Conservation (phyloP, 2,113 vertebrate species). For the Acanthisitta chloris region DNA sequence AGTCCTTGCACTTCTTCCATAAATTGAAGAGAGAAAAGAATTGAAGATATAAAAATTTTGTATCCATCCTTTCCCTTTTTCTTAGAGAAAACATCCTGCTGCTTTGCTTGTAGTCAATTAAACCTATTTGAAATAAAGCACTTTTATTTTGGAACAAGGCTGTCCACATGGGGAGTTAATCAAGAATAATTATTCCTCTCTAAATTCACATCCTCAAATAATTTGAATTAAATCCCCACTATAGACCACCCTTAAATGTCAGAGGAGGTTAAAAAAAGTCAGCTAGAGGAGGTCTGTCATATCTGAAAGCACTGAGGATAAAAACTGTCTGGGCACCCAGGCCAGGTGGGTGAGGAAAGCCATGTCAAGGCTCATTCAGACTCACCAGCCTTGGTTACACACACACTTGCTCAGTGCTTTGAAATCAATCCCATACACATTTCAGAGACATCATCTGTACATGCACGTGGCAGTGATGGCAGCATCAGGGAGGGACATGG, state of each 20-base stretch:
- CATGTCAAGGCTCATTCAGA: not conserved
- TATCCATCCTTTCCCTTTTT: not conserved
- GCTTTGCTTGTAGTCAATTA: slow-evolving; percentile 6
- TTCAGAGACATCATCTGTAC: not conserved
- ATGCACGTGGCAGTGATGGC: fast-evolving
- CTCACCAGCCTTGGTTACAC: not conserved
- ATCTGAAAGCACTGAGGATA: not conserved
- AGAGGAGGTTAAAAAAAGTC: slow-evolving; percentile 38
- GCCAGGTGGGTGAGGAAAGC: not conserved
- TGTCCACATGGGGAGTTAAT: slow-evolving; percentile 36
- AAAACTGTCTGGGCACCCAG: not conserved
- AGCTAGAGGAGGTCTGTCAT: not conserved
- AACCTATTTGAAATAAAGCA: slow-evolving; percentile 1
- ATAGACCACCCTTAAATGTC: slow-evolving; percentile 22
- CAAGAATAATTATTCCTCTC: slow-evolving; percentile 53
- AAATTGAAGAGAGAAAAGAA: not conserved
- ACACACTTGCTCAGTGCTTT: not conserved
- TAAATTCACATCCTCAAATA: slow-evolving; percentile 43
- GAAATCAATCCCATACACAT: not conserved
- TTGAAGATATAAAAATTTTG: too few species aligned
- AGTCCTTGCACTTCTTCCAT: not conserved
- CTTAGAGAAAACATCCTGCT: not conserved
- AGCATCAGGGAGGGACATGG: not conserved
- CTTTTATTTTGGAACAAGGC: slow-evolving; percentile 36
- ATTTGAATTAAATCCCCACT: slow-evolving; percentile 47